phyloP scores from a whole-genome alignment of 2,888 invertebrate species.

The Drosophila prolongata region DNA sequence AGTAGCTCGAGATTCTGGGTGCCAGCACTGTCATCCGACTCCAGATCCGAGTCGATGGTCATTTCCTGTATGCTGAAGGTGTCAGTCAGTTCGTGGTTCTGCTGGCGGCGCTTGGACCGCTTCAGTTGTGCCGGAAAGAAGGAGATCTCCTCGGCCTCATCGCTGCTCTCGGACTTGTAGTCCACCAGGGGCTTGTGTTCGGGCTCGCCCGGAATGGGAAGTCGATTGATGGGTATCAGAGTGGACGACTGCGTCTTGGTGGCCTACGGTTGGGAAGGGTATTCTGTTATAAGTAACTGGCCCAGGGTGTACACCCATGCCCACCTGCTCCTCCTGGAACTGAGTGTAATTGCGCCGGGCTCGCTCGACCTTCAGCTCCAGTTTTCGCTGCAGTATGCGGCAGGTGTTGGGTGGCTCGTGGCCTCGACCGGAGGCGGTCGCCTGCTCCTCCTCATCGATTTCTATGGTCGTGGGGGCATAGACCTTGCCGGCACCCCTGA shows the following conservation, averaged over 20 bases:
- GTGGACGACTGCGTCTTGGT: constrained; percentile 82
- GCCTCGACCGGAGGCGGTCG: constrained; percentile 33
- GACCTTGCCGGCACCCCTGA: constrained; percentile 73
- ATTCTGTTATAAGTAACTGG: neutral
- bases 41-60: constrained; percentile 84
- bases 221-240: constrained; percentile 83
- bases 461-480: constrained; percentile 65
- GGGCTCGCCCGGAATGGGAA: constrained; percentile 83
- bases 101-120: constrained; percentile 70
- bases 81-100: constrained; percentile 82
- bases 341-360: constrained; percentile 84
- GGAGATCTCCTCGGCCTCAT: constrained; percentile 83
- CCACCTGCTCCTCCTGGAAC: constrained; percentile 81
- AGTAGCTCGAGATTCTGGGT: constrained; percentile 84
- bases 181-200: constrained; percentile 84
- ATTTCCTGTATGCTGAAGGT: constrained; percentile 85
- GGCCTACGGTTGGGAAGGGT: constrained; percentile 53
- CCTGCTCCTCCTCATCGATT: constrained; percentile 67
- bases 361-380: constrained; percentile 84
- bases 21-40: constrained; percentile 83
- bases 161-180: constrained; percentile 84
- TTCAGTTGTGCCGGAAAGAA: constrained; percentile 83
- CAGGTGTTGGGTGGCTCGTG: constrained; percentile 82
- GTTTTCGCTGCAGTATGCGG: constrained; percentile 83
- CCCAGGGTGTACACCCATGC: neutral